A percentile compares a stretch with the other conserved stretches of the same genome.
Conservation (phyloP, 1,140 invertebrate species). For the Drosophila trapezifrons region DNA sequence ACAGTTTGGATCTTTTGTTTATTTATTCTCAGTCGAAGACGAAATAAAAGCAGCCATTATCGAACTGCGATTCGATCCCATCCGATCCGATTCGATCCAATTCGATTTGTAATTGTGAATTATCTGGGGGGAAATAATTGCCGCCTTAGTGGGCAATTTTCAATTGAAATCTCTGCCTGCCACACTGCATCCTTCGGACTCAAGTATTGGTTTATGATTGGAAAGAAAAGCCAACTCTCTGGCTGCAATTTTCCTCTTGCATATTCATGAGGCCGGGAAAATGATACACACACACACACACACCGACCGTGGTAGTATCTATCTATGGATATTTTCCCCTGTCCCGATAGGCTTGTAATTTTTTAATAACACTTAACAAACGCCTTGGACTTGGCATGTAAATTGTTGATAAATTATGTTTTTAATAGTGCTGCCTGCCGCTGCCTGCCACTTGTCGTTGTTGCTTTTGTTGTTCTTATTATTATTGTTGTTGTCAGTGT, state of each 20-base stretch:
- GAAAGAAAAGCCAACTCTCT: conserved; percentile 47
- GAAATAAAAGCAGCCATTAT: conserved; percentile 1
- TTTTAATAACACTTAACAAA: conserved; percentile 78
- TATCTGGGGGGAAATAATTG: conserved; percentile 10
- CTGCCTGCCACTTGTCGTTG: conserved; percentile 9
- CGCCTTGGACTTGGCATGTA: conserved; percentile 77
- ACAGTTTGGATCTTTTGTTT: not conserved
- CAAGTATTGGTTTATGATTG: conserved; percentile 58
- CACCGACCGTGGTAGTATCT: not conserved
- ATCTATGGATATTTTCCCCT: conserved; percentile 3
- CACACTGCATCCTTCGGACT: conserved; percentile 5
- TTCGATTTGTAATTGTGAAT: conserved; percentile 7
- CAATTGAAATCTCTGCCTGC: conserved; percentile 12
- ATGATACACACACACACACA: conserved; percentile 26
- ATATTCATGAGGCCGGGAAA: conserved; percentile 60
- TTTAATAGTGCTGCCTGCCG: conserved; percentile 41
- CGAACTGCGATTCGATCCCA: not conserved
- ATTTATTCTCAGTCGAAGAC: conserved; percentile 7
- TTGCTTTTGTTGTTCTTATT: conserved; percentile 6
- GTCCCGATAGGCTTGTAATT: conserved; percentile 52
- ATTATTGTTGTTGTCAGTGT: conserved; percentile 26
- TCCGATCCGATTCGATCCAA: not conserved
- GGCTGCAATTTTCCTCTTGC: conserved; percentile 56
- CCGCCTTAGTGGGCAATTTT: conserved; percentile 14
- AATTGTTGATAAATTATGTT: conserved; percentile 79